A percentile compares a stretch with the other conserved stretches of the same genome.
Conservation (phyloP, 64 coral and sea anemone genomes). For the Actinia tenebrosa region DNA sequence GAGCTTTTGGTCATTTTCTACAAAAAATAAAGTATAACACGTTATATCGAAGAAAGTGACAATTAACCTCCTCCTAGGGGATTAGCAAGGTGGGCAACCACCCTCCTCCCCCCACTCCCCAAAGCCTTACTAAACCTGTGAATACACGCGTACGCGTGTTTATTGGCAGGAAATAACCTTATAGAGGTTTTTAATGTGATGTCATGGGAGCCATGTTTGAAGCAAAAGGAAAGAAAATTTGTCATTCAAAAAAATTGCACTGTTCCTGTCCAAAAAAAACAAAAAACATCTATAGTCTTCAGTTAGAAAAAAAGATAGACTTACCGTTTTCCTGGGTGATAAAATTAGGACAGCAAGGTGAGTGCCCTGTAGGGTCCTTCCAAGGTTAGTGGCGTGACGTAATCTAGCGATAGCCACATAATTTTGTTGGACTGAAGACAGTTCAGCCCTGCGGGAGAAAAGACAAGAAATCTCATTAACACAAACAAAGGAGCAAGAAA, state of each 20-base stretch:
- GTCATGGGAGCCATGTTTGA: too few species aligned
- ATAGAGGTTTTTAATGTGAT: too few species aligned
- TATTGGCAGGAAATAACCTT: too few species aligned
- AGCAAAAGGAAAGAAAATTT: too few species aligned
- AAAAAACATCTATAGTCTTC: too few species aligned
- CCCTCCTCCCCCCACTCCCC: too few species aligned
- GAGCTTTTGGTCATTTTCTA: conserved; percentile 91
- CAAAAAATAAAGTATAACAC: not conserved
- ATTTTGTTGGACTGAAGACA: conserved; percentile 65
- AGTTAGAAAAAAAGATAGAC: not conserved
- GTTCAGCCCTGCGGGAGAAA: conserved; percentile 52
- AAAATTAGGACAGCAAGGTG: conserved; percentile 76
- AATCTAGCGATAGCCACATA: conserved; percentile 65
- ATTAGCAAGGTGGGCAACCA: too few species aligned
- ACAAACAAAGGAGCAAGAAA: too few species aligned
- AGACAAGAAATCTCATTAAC: not conserved
- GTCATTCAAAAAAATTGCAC: too few species aligned
- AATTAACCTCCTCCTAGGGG: not conserved
- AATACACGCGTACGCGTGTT: too few species aligned
- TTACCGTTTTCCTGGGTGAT: conserved; percentile 78
- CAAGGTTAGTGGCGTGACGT: conserved; percentile 71
- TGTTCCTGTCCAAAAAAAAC: too few species aligned
- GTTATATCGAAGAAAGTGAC: not conserved
- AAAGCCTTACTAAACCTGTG: too few species aligned
- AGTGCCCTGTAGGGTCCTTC: conserved; percentile 60